These are phyloP conservation scores for Drosophila borealis DNA, from an alignment of 2,888 invertebrate species.

Conservation along the genomic window DNA sequence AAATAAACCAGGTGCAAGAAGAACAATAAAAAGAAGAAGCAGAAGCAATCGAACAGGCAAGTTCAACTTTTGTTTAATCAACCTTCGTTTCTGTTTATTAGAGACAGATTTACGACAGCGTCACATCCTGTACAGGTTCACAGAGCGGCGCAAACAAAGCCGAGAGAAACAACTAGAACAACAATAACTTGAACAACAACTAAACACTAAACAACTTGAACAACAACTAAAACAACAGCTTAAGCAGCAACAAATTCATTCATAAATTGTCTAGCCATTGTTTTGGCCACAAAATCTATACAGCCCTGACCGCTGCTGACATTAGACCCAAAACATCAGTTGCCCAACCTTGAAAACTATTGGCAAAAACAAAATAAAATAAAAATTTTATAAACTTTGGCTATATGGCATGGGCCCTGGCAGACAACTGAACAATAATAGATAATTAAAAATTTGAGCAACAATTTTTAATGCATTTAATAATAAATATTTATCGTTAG, in stretches of 20 bases:
- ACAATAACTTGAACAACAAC: conserved; percentile 6
- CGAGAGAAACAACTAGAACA: conserved; percentile 10
- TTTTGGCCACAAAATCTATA: conserved; percentile 20
- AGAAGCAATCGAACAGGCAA: background rate
- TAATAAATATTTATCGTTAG: conserved; percentile 70
- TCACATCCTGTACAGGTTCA: conserved; percentile 71
- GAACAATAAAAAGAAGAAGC: background rate
- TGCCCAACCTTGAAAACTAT: conserved; percentile 56
- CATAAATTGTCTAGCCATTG: conserved; percentile 35
- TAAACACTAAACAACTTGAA: no score
- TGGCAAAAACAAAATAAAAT: conserved; percentile 39
- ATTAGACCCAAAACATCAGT: conserved; percentile 31
- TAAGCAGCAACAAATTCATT: conserved; percentile 23
- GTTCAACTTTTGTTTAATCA: conserved; percentile 68
- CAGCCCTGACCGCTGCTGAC: conserved; percentile 65
- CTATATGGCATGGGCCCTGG: conserved; percentile 2
- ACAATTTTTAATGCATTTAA: conserved; percentile 45
- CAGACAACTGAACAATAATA: conserved; percentile 54
- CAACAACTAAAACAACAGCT: background rate
- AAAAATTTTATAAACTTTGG: conserved; percentile 12
- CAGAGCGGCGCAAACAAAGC: conserved; percentile 16
- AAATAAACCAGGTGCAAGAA: conserved; percentile 4
- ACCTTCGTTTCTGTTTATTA: conserved; percentile 66
- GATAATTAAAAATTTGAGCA: conserved; percentile 48
- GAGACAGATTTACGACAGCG: conserved; percentile 62